Conservation (phyloP, 2,113 vertebrate genomes). For the Triplophysa tibetana region DNA sequence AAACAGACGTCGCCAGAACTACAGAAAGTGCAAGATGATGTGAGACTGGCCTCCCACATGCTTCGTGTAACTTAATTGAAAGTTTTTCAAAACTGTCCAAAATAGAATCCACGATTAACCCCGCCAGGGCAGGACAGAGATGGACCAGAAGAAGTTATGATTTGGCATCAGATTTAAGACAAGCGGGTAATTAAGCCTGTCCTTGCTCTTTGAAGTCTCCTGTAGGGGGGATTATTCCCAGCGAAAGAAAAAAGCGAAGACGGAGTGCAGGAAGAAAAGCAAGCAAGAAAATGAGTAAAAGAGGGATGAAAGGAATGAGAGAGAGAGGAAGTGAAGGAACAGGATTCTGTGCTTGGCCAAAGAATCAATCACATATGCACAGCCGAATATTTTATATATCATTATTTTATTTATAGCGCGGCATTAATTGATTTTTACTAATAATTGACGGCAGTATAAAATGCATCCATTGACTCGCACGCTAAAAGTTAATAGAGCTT, state of each 20-base stretch:
- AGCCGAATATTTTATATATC: too few relatives aligned
- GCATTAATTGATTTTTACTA: neutral
- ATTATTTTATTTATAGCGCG: too few relatives aligned
- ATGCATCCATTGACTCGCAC: neutral
- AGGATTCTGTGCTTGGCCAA: neutral
- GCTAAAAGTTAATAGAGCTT: neutral
- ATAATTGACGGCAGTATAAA: neutral
- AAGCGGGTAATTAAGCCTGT: constrained; percentile 76
- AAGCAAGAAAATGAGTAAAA: constrained; percentile 16
- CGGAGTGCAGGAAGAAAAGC: constrained; percentile 41
- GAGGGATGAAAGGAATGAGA: neutral
- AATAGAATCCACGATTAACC: constrained; percentile 63
- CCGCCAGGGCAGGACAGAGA: constrained; percentile 59
- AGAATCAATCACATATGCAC: neutral
- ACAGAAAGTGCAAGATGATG: neutral
- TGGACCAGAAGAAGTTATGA: constrained; percentile 63
- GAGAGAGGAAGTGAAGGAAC: neutral
- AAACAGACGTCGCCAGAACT: neutral
- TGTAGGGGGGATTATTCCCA: constrained; percentile 73
- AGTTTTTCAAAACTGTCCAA: constrained; percentile 38
- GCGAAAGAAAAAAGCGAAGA: constrained; percentile 65
- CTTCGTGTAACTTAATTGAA: constrained; percentile 56
- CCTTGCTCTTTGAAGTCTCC: constrained; percentile 76
- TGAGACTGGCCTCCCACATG: constrained; percentile 48
- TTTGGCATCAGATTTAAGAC: constrained; percentile 75